Base-by-base conservation (phyloP, 1,140 invertebrate genomes). In the Lordiphosa stackelbergi region DNA sequence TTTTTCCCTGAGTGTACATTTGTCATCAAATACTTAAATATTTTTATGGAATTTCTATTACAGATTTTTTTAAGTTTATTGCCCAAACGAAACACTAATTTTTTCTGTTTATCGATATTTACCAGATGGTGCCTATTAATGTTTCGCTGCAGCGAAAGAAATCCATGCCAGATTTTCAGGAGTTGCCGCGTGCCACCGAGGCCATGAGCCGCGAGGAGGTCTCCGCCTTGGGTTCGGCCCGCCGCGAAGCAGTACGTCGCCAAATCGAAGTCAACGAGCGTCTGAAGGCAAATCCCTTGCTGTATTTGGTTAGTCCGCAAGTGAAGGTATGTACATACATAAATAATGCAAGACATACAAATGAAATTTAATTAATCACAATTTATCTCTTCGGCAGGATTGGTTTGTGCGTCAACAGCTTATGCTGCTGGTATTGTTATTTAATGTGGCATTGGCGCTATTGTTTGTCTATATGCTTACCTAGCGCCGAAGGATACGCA, bases 371-470 rank as follows among this genome's bases (percentile, higher is more conserved):
- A 35, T 19, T 19, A 1, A 49, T 4, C 6, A 5, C 8, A 9
- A 1, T 4, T 10, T 6, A 9, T 37, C 16, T 35, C n/a, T 13
- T 35, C 1, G 52, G 0, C 65, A 99, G 97, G 97, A 98, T 91
- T 99, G 97, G 96, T 96, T 98, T 89, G 96, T 96, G 83, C 93
- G 96, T 85, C 96, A 98, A 89, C 96, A 98, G 90, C 92, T 99
- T 85, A 94, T 98, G 87, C 94, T 99, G 90, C 90, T 98, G 86
- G 95, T 99, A 66, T 92, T 98, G 69, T 95, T 98, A 89, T 93
- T 98, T 89, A 99, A 98, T 91, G 93, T 98, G 88, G 96, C 95
- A 72, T 90, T 99, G 91, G 97, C 96, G 85, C 94, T 97, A 89
- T 95, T 98, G 93, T 98, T 98, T 90, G 96, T 97, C 91, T 98